These are phyloP conservation scores for Epinephelus fuscoguttatus DNA, from an alignment of 2,113 vertebrate species.

Conservation along the genomic window DNA sequence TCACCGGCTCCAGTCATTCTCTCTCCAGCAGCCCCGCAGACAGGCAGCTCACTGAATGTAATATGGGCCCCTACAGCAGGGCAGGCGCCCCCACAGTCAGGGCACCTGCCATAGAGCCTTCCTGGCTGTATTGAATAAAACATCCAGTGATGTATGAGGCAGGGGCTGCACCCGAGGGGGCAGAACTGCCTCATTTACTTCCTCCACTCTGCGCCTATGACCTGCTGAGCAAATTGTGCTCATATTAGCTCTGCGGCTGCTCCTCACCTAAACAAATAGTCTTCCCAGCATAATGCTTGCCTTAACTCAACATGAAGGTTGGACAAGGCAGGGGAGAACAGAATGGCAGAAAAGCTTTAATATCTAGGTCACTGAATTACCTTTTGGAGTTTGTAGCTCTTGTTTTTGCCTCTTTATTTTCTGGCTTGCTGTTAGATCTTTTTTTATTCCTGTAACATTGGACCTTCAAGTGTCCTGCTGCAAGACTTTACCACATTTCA, in stretches of 20 bases:
- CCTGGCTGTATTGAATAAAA: slow-evolving; percentile 87
- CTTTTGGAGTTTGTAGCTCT: slow-evolving; percentile 68
- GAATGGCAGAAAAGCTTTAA: slow-evolving; percentile 75
- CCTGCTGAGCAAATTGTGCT: slow-evolving; percentile 86
- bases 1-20: slow-evolving; percentile 63
- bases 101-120: slow-evolving; percentile 84
- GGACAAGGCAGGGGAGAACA: slow-evolving; percentile 68
- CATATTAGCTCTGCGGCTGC: slow-evolving; percentile 85
- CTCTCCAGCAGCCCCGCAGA: slow-evolving; percentile 66
- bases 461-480: slow-evolving; percentile 47
- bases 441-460: slow-evolving; percentile 33
- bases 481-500: slow-evolving; percentile 22
- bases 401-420: slow-evolving; percentile 60
- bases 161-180: slow-evolving; percentile 83
- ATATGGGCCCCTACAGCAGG: slow-evolving; percentile 80
- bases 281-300: slow-evolving; percentile 80
- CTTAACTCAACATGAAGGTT: slow-evolving; percentile 83
- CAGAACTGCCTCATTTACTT: slow-evolving; percentile 86
- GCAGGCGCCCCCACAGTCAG: slow-evolving; percentile 76
- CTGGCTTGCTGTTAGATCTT: slow-evolving; percentile 45
- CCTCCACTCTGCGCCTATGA: slow-evolving; percentile 82
- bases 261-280: slow-evolving; percentile 87
- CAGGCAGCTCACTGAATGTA: slow-evolving; percentile 77
- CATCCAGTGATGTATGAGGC: slow-evolving; percentile 87
- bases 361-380: slow-evolving; percentile 85